These are phyloP conservation scores for Pantherophis alleghaniensis DNA, from an alignment of 2,797 vertebrate species.

Conservation along the genomic window DNA sequence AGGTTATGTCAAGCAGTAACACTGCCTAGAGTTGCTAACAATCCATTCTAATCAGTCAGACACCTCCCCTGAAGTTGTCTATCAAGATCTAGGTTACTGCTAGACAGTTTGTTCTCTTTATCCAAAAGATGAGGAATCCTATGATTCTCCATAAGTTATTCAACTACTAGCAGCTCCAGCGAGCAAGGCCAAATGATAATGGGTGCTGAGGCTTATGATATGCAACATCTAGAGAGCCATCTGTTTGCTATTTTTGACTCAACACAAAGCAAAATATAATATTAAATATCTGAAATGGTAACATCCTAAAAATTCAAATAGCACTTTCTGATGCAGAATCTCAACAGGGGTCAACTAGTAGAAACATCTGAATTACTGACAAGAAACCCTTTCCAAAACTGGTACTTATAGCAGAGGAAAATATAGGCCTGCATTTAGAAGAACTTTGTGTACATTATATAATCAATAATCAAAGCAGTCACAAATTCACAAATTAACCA, in stretches of 20 bases:
- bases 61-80: neutral
- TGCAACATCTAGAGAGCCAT: neutral
- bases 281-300: neutral
- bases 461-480: neutral
- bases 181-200: neutral
- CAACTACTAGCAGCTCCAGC: neutral
- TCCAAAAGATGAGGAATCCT: neutral
- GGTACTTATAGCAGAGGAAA: neutral
- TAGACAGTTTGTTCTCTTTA: neutral
- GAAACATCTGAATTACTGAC: neutral
- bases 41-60: neutral
- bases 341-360: neutral
- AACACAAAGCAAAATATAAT: neutral
- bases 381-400: neutral
- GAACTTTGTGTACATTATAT: neutral
- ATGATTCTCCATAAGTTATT: neutral
- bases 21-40: neutral
- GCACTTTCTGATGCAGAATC: neutral
- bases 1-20: neutral
- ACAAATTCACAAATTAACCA: neutral
- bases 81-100: neutral
- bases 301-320: neutral
- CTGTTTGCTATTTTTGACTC: neutral
- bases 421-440: neutral
- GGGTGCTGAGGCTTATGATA: neutral